Evolutionary conservation across 2,797 vertebrate species (phyloP), one percentile per base, ranked within the genome.

Genomic region (Macrochelys suwanniensis): DNA sequence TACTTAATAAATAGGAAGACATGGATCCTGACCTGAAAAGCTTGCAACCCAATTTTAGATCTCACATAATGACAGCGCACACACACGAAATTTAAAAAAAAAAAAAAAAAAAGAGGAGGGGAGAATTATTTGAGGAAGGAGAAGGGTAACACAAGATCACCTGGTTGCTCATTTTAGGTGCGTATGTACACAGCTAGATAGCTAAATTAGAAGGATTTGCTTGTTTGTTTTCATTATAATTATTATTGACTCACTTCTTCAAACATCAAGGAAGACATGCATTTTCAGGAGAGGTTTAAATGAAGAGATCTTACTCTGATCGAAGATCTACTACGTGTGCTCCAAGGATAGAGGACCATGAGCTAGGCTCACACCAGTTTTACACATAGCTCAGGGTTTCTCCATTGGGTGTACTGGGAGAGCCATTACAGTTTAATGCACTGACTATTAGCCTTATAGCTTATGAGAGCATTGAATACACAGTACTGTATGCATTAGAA

Each of bases 41-140:
- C 74, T 89, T 89, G 89, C 77, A 85, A 95, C 87, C 90, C 89
- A 37, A 6, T 96, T 97, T 97, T 93, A 94, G 49, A 84, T 37
- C 19, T 33, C 19, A 37, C n/a, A 33, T 68, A 37, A 68, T 33
- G 65, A 21, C 16, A 49, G 50, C 7, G 42, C 76, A 2, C 53
- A 53, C 53, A 54, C 19, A 23, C 53, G 37, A 42, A 42, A 42
- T 42, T 42, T n/a, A n/a, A n/a, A 53, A 19, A 53, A 19, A 53
- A 10, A 10, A 25, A 89, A 89, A 95, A 95, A 96, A 57, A 51
- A 80, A 0, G 0, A 21, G 50, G 78, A 93, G 25, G 37, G 80
- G 61, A 89, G 47, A 59, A 79, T 45, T 89, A 23, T 13, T 19
- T 71, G 71, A 80, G 89, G 0, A 2, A 3, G 16, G 56, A 54